These are phyloP conservation scores for Cettia cetti DNA, from an alignment of 2,113 vertebrate species.

Conservation along the genomic window DNA sequence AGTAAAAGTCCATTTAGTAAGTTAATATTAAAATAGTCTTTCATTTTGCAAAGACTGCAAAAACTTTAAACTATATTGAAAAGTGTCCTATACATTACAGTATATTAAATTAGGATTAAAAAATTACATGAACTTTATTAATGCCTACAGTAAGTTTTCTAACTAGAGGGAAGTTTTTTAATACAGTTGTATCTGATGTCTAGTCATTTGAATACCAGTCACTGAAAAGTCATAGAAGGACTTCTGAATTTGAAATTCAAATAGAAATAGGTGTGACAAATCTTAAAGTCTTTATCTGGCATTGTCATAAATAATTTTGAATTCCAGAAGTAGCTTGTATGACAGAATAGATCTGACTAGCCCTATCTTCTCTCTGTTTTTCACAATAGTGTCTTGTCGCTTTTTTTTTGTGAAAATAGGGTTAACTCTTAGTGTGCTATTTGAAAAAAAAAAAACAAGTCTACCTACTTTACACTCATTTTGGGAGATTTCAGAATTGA, in stretches of 20 bases:
- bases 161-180: not conserved
- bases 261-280: not conserved
- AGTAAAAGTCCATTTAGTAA: not conserved
- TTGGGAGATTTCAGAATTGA: not conserved
- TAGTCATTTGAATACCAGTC: not conserved
- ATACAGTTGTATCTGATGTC: not conserved
- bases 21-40: not conserved
- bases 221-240: not conserved
- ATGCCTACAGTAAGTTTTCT: not conserved
- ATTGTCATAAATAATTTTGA: not conserved
- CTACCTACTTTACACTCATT: not conserved
- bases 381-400: accelerated
- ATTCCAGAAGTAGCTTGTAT: not conserved
- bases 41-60: not conserved
- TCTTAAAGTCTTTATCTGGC: not conserved
- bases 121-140: not conserved
- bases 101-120: not conserved
- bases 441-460: not conserved
- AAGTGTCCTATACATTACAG: not conserved
- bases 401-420: not conserved
- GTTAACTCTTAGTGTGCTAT: not conserved
- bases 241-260: not conserved
- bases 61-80: not conserved
- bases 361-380: not conserved
- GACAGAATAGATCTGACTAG: not conserved